phyloP scores from a whole-genome alignment of 1,140 invertebrate genomes.

The Ephestia elutella region DNA sequence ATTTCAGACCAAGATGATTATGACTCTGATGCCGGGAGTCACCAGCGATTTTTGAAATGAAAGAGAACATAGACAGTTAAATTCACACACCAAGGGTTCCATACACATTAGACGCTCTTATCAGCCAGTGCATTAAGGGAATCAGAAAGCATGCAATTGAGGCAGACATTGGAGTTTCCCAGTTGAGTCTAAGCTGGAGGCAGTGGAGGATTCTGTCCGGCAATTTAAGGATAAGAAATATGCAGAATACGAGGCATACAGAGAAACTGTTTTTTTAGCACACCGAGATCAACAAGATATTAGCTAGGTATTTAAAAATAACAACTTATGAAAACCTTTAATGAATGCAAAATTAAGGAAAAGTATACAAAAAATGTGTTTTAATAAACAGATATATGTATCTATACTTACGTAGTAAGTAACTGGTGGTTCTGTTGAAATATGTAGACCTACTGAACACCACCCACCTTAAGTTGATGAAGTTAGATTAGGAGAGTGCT shows the following conservation, averaged over 20 bases:
- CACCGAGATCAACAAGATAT: conserved; percentile 69
- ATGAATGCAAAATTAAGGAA: too few relatives aligned
- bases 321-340: too few relatives aligned
- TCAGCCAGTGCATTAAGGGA: conserved; percentile 48
- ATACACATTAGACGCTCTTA: conserved; percentile 36
- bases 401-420: too few relatives aligned
- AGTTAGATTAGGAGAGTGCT: too few relatives aligned
- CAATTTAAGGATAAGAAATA: conserved; percentile 70
- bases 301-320: conserved; percentile 58
- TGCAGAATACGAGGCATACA: conserved; percentile 68
- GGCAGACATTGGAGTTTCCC: conserved; percentile 56
- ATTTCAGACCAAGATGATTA: conserved; percentile 66
- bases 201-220: conserved; percentile 64
- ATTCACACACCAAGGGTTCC: conserved; percentile 48
- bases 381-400: too few relatives aligned
- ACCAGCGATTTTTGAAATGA: conserved; percentile 61
- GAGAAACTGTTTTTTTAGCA: conserved; percentile 65
- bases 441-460: too few relatives aligned
- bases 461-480: too few relatives aligned
- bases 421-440: too few relatives aligned
- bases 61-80: conserved; percentile 65
- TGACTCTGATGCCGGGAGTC: conserved; percentile 60
- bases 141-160: conserved; percentile 61
- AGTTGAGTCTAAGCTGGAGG: conserved; percentile 57
- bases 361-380: too few relatives aligned